These are phyloP conservation scores for Chlamydotis undulata DNA, from an alignment of 2,113 vertebrate genomes.

Conservation along the genomic window DNA sequence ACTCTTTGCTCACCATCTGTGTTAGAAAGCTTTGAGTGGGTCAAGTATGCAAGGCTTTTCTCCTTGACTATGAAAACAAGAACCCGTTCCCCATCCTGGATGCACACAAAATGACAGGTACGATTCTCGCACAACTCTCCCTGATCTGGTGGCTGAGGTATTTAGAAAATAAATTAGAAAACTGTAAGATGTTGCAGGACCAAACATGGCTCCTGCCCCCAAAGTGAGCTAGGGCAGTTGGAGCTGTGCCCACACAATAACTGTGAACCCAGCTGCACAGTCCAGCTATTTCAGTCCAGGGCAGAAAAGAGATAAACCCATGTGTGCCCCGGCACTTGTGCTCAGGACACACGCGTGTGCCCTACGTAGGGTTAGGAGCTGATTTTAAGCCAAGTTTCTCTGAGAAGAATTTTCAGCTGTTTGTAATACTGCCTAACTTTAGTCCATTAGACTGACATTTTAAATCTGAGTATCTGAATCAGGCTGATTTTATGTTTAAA, in stretches of 20 bases:
- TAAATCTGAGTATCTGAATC: neutral
- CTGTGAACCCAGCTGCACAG: neutral
- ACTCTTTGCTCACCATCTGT: neutral
- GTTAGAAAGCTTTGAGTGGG: neutral
- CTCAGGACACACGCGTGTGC: fast-evolving
- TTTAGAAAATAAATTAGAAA: neutral
- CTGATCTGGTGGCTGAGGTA: neutral
- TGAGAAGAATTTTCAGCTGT: neutral
- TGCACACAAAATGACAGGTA: neutral
- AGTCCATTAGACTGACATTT: neutral
- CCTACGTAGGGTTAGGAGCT: neutral
- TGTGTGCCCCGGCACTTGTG: neutral
- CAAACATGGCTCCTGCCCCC: neutral
- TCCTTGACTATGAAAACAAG: neutral
- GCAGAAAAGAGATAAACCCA: neutral
- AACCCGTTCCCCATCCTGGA: neutral
- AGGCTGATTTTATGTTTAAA: neutral
- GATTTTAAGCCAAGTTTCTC: neutral
- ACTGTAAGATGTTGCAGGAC: neutral
- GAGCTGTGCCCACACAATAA: neutral
- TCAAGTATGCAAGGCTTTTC: neutral
- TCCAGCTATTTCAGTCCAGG: neutral
- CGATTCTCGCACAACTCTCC: neutral
- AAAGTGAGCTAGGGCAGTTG: neutral
- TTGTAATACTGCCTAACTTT: neutral